These are phyloP conservation scores for Eurystomus gularis DNA, from an alignment of 2,113 vertebrate species.

Conservation along the genomic window DNA sequence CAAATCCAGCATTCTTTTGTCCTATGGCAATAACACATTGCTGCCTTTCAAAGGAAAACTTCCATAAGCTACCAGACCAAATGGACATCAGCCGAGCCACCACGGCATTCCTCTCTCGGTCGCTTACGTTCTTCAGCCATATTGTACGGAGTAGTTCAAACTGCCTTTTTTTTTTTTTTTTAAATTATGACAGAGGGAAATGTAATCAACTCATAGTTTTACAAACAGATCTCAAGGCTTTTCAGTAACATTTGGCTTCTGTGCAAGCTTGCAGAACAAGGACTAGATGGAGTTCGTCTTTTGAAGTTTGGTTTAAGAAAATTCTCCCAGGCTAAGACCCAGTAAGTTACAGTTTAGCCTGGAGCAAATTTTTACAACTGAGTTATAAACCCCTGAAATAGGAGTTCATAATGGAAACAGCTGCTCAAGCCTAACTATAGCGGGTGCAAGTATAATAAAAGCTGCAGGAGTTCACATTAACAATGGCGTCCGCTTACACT, in stretches of 20 bases:
- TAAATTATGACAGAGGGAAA: neutral
- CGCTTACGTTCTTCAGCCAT: neutral
- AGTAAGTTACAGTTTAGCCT: constrained; percentile 73
- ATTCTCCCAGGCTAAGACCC: constrained; percentile 75
- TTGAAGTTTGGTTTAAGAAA: constrained; percentile 65
- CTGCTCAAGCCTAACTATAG: constrained; percentile 75
- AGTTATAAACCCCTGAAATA: constrained; percentile 81
- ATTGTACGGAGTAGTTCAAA: neutral
- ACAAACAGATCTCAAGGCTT: constrained; percentile 14
- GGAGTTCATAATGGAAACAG: constrained; percentile 81
- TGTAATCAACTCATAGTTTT: constrained; percentile 6
- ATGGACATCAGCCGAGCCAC: constrained; percentile 4
- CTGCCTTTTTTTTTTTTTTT: neutral
- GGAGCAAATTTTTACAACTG: constrained; percentile 76
- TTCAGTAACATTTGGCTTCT: constrained; percentile 52
- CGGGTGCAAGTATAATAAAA: constrained; percentile 75
- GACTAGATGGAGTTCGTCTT: constrained; percentile 63
- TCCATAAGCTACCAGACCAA: neutral
- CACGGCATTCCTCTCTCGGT: neutral
- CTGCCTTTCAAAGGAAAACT: neutral
- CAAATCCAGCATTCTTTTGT: neutral
- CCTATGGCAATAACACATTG: neutral
- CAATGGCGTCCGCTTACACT: constrained; percentile 69
- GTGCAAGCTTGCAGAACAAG: constrained; percentile 28
- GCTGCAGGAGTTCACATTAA: constrained; percentile 75